phyloP scores from a whole-genome alignment of 2,113 vertebrate genomes.

The Hiodon alosoides region DNA sequence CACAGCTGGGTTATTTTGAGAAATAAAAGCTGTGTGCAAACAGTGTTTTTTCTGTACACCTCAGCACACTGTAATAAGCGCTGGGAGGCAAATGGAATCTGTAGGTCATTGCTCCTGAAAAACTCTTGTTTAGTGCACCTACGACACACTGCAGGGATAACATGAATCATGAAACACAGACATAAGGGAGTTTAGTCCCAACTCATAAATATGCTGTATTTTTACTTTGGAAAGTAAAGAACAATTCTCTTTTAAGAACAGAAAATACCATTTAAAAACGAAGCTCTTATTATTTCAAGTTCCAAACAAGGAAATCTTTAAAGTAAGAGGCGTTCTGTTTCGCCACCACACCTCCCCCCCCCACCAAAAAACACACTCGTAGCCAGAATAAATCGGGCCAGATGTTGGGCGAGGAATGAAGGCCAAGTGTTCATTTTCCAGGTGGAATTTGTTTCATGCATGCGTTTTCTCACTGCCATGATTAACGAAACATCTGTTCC shows the following conservation, averaged over 20 bases:
- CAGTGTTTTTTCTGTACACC: neutral
- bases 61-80: constrained; percentile 8
- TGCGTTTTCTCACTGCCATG: constrained; percentile 24
- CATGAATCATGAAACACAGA: neutral
- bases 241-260: neutral
- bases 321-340: constrained; percentile 24
- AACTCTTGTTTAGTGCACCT: neutral
- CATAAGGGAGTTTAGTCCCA: neutral
- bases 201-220: neutral
- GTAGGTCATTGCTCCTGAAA: constrained; percentile 5
- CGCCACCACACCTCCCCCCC: constrained; percentile 9
- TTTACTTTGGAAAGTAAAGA: neutral
- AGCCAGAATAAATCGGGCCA: constrained; percentile 43
- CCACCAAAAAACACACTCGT: constrained; percentile 32
- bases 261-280: neutral
- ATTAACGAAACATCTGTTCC: constrained; percentile 13
- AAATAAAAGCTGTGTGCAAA: neutral
- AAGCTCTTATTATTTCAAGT: constrained; percentile 12
- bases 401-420: constrained; percentile 37
- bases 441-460: constrained; percentile 33
- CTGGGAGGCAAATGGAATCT: neutral
- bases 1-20: constrained; percentile 8
- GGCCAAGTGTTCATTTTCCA: constrained; percentile 27
- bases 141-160: neutral
- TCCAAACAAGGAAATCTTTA: constrained; percentile 19